Base-by-base conservation (phyloP, 2,888 invertebrate species). In the Embidobia sp. region DNA sequence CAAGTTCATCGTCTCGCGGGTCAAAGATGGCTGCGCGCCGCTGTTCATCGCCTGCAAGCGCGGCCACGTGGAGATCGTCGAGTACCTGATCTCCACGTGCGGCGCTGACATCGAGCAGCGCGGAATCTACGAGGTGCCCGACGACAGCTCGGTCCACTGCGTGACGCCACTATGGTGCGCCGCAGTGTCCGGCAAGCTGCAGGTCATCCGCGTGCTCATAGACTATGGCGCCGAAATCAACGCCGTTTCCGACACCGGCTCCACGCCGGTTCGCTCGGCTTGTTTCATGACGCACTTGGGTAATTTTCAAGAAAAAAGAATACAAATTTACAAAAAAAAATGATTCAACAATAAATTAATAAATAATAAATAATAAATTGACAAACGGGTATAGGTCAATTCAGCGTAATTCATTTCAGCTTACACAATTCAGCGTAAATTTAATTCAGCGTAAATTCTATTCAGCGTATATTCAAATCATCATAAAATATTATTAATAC, bases 131-230 rank as follows among this genome's bases (percentile, higher is more conserved):
- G 95, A 96, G 91, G 95, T 95, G 44, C 93, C 94, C 6, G 95
- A 96, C 88, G 97, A 97, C 87, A 93, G 92, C 83, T 93, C 94
- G 26, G 92, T 93, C 79, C 97, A 97, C 90, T 92, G 92, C 84
- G 97, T 96, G 1, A 96, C 97, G 8, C 97, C 97, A 19, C 91
- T 98, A 70, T 98, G 98, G 98, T 95, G 95, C 90, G 97, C 97
- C 1, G 95, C 97, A 2, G 97, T 97, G 0, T 94, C 95, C 3
- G 97, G 97, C 8, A 94, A 94, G 81, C 88, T 96, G 8, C 91
- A 92, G 35, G 94, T 96, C 79, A 93, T 97, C 51, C 94, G 94
- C 86, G 94, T 93, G 88, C 92, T 98, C 63, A 92, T 96, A 13
- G 92, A 93, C 72, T 93, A 95, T 82, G 96, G 95, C 67, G 97